Base-by-base conservation (phyloP, 2,888 invertebrate species). In the Cosmorhoe ocellata region DNA sequence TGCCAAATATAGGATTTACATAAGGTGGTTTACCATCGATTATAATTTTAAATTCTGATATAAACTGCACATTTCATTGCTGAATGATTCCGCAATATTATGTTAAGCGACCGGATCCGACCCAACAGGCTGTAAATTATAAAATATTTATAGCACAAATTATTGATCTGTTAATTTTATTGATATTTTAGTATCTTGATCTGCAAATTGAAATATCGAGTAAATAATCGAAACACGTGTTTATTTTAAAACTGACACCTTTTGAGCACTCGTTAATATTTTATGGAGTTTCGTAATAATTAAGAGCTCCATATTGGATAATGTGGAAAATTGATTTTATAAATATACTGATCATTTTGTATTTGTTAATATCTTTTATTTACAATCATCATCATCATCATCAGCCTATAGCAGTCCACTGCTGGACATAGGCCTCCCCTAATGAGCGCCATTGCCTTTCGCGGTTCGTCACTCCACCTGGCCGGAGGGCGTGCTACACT, bases 121-220 rank as follows among this genome's bases (percentile, higher is more conserved):
- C 33, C 1, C 10, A 48, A 39, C 56, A 38, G 51, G 60, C 58
- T 50, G 40, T 53, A 41, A 50, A 42, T 39, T 45, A 54, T 58
- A 53, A 54, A 48, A 46, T 49, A 49, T 49, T 55, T 47, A 55
- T 46, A 45, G 32, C 37, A 43, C 43, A 53, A n/a, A 50, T 56
- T 51, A 59, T 58, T 53, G 42, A 50, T 44, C 44, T 13, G 57
- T 58, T 56, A 58, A 61, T 59, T 61, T 61, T 59, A 59, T 59
- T 51, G 53, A 42, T 55, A 56, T 51, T 56, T 59, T 52, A 56
- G 33, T 53, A 55, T 55, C 56, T 46, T 33, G 47, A 39, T 51
- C 57, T 38, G 47, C 53, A 56, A 61, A 56, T 59, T 61, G 56
- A 59, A 51, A 56, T 49, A 59, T 50, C 42, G 34, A 28, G 42